Base-by-base conservation (phyloP, 1,140 invertebrate species). In the Lepidurus couesii region DNA sequence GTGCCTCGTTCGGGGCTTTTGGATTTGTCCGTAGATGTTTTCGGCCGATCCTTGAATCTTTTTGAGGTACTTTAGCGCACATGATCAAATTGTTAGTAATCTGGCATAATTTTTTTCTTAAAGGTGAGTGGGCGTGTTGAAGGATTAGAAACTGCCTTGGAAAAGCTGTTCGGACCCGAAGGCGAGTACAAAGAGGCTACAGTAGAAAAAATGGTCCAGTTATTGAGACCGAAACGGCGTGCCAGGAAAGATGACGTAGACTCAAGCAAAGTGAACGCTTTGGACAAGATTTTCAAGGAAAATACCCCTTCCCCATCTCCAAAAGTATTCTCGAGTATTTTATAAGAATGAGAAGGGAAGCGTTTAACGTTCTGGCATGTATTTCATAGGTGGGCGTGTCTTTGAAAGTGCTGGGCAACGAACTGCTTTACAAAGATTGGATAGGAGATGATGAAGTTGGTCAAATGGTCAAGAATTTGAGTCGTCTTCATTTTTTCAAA, bases 31-130 rank as follows among this genome's bases (percentile, higher is more conserved):
- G 86, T 96, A 1, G 93, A 96, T 83, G 85, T 97, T 78, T 97
- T 97, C 84, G 95, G 95, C 1, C 91, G 95, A 85, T 93, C 93
- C 1, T 89, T 97, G 42, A 97, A 98, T 86, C 83, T 94, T 44
- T 86, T 95, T 77, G 93, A 98, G 84, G 82, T 86, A 96, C 86
- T 88, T 93, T 81, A 83, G 82, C 81, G 65, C n/a, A 75, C n/a
- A 42, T 42, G 13, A 42, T 7, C 2, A 75, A 75, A 75, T 24
- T 7, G 10, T 65, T 21, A 16, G 34, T 11, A n/a, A 4, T 34
- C 42, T 34, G 13, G 26, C 21, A 75, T 42, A 8, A 1, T 81
- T 75, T 42, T 13, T 43, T 84, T 84, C 77, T 85, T 86, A 75
- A 83, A 92, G 90, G 85, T 92, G 43, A 91, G 91, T 80, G 89